Percentiles rank a stretch among this genome's conserved stretches.
Conservation (phyloP, 2,113 vertebrate species). For the Balaeniceps rex region DNA sequence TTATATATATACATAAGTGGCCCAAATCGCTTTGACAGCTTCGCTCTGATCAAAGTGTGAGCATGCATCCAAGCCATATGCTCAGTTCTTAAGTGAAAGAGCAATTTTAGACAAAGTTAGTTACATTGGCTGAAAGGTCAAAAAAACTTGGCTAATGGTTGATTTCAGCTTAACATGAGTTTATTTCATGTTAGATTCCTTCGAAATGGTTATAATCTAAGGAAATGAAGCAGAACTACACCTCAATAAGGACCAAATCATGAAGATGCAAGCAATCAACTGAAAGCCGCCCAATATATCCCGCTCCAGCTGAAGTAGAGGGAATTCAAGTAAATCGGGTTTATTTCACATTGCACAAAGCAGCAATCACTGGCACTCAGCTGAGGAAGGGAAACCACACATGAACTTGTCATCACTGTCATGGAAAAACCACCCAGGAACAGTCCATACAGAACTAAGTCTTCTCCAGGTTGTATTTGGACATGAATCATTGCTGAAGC, state of each 20-base stretch:
- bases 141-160: conserved; percentile 6
- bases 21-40: background rate
- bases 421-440: background rate
- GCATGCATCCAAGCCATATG: background rate
- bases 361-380: background rate
- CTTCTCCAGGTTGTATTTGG: background rate
- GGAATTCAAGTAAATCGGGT: background rate
- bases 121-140: background rate
- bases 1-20: background rate
- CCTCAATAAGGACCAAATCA: background rate
- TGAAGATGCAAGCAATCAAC: background rate
- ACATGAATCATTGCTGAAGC: background rate
- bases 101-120: background rate
- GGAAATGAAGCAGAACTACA: conserved; percentile 39
- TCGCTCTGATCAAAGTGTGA: background rate
- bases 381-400: background rate
- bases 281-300: background rate
- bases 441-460: background rate
- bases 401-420: background rate
- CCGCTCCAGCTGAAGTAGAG: background rate
- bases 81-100: background rate
- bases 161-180: background rate
- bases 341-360: background rate
- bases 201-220: conserved; percentile 1
- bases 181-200: background rate